These are phyloP conservation scores for Moxostoma hubbsi DNA, from an alignment of 2,797 vertebrate genomes.

Conservation along the genomic window DNA sequence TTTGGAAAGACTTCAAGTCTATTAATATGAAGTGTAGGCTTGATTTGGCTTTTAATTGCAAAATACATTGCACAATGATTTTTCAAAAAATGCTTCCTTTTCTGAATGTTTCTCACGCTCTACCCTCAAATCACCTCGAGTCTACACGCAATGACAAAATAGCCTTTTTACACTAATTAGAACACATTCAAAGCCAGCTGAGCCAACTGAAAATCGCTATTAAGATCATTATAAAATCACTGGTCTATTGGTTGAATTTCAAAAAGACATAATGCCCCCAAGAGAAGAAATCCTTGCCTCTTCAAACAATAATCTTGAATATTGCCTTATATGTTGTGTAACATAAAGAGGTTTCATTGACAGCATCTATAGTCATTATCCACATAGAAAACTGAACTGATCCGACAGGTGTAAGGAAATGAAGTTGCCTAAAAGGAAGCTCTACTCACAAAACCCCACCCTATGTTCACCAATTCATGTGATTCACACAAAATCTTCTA, in stretches of 20 bases:
- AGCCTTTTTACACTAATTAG: constrained; percentile 19
- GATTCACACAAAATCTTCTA: constrained; percentile 16
- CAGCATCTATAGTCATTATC: constrained; percentile 11
- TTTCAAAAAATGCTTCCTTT: background rate
- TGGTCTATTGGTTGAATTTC: constrained; percentile 26
- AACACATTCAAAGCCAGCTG: constrained; percentile 23
- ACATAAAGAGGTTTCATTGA: constrained; percentile 4
- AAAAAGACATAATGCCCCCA: constrained; percentile 27
- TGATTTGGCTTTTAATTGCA: constrained; percentile 30
- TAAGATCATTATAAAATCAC: background rate
- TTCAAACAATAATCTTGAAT: constrained; percentile 15
- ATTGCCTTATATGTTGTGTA: background rate
- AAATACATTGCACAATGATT: constrained; percentile 11
- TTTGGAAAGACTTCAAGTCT: constrained; percentile 36
- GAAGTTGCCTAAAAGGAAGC: constrained; percentile 89
- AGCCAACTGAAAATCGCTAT: background rate
- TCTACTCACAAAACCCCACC: constrained; percentile 74
- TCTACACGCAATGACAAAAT: constrained; percentile 25
- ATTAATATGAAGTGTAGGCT: constrained; percentile 19
- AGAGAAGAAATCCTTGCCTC: constrained; percentile 19
- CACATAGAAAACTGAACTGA: constrained; percentile 37
- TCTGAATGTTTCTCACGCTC: background rate
- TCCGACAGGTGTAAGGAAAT: constrained; percentile 69
- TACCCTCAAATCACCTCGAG: constrained; percentile 26
- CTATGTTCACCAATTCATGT: background rate